Evolutionary conservation across 2,797 vertebrate species (phyloP).

Genomic region (Apogon talboti): DNA sequence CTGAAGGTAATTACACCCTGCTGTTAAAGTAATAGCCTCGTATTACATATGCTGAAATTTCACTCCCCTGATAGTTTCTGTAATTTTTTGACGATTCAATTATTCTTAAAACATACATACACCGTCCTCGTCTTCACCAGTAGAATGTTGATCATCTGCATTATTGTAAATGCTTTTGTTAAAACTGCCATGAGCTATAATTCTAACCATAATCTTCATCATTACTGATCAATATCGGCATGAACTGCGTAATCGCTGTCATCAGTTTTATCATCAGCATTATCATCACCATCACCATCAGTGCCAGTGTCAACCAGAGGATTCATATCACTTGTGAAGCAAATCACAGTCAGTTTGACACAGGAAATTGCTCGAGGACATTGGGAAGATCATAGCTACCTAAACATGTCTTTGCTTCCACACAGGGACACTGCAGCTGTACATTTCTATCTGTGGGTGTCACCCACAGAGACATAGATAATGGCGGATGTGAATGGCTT

Average conservation of each 20-base stretch:
- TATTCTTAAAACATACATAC: constrained; percentile 22
- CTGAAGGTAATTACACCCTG: constrained; percentile 47
- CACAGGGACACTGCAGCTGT: constrained; percentile 54
- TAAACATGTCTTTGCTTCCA: constrained; percentile 61
- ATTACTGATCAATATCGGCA: constrained; percentile 38
- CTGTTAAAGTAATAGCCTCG: constrained; percentile 47
- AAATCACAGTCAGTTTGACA: constrained; percentile 59
- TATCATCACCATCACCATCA: constrained; percentile 26
- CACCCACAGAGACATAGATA: constrained; percentile 76
- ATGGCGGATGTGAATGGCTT: constrained; percentile 70
- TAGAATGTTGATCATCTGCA: constrained; percentile 15
- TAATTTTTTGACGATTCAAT: constrained; percentile 39
- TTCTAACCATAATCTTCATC: constrained; percentile 36
- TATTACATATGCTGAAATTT: constrained; percentile 42
- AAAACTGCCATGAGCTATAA: constrained; percentile 3
- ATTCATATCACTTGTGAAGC: constrained; percentile 48
- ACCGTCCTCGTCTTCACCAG: constrained; percentile 1
- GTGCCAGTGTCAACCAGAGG: constrained; percentile 36
- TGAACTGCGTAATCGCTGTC: constrained; percentile 16
- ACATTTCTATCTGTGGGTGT: constrained; percentile 76
- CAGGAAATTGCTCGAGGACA: constrained; percentile 66
- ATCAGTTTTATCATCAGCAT: not conserved
- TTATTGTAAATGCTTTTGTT: constrained; percentile 14
- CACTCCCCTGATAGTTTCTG: constrained; percentile 14
- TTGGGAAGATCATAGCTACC: constrained; percentile 68